A percentile compares a stretch with the other conserved stretches of the same genome.
Evolutionary conservation across 2,797 vertebrate species (phyloP).

Genomic region (Characodon lateralis): DNA sequence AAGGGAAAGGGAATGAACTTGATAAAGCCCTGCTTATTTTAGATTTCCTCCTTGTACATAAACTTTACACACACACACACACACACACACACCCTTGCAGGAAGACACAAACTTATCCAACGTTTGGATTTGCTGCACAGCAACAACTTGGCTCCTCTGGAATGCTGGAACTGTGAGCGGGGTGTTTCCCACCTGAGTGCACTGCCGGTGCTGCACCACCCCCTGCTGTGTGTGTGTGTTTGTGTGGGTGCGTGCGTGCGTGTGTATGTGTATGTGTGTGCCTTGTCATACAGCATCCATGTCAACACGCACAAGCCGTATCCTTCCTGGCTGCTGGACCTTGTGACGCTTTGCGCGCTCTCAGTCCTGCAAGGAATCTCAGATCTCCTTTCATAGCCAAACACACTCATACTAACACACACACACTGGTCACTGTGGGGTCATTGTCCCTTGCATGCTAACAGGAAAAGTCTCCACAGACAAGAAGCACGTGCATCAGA

Average conservation of each 20-base stretch:
- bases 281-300: slow-evolving; percentile 32
- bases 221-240: slow-evolving; percentile 5
- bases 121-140: slow-evolving; percentile 11
- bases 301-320: slow-evolving; percentile 54
- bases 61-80: background rate
- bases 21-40: slow-evolving; percentile 23
- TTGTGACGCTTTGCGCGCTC: slow-evolving; percentile 41
- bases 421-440: background rate
- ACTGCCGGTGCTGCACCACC: slow-evolving; percentile 41
- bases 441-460: background rate
- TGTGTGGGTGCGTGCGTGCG: slow-evolving; percentile 4
- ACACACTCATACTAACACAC: slow-evolving; percentile 14
- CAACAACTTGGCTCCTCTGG: slow-evolving; percentile 39
- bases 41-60: slow-evolving; percentile 59
- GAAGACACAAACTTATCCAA: slow-evolving; percentile 58
- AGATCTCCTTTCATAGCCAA: slow-evolving; percentile 26
- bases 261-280: slow-evolving; percentile 10
- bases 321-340: slow-evolving; percentile 62
- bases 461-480: background rate
- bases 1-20: slow-evolving; percentile 35
- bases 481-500: background rate
- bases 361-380: slow-evolving; percentile 44
- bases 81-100: slow-evolving; percentile 2
- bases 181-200: slow-evolving; percentile 74
- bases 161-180: slow-evolving; percentile 50